Conservation (phyloP, 2,888 invertebrate genomes). For the Allygus modestus region DNA sequence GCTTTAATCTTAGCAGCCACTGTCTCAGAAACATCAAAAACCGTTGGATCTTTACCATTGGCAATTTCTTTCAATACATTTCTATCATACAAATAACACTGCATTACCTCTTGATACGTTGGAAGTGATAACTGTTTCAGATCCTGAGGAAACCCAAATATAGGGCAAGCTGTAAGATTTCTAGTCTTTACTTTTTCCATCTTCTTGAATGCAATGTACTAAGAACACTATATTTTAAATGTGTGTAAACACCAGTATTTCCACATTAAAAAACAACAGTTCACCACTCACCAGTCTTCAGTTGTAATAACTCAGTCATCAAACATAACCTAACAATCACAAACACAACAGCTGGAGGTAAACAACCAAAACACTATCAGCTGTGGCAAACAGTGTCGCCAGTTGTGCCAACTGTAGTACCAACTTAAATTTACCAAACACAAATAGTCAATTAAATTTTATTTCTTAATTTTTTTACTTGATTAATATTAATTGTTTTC, state of each 20-base stretch:
- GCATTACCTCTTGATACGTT: neutral
- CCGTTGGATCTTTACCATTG: neutral
- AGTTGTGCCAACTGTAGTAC: neutral
- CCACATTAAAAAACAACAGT: neutral
- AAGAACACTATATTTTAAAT: neutral
- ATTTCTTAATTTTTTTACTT: too few species aligned
- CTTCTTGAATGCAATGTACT: too few species aligned
- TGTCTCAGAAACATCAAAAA: neutral
- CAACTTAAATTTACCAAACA: neutral
- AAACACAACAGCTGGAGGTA: neutral
- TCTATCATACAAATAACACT: neutral
- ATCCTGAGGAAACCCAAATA: neutral
- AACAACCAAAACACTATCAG: neutral
- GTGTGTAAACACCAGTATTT: neutral
- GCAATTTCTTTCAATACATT: neutral
- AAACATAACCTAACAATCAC: slow-evolving; percentile 8
- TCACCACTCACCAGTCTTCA: neutral
- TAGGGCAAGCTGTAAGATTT: neutral
- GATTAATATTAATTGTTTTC: too few species aligned
- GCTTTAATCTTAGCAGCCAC: neutral
- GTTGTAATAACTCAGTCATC: too few species aligned
- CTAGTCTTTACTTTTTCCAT: neutral
- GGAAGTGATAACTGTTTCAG: neutral
- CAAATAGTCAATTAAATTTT: too few species aligned
- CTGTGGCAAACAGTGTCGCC: neutral